These are phyloP conservation scores for Syncerus caffer DNA, from an alignment of 2,797 vertebrate genomes.

Conservation along the genomic window DNA sequence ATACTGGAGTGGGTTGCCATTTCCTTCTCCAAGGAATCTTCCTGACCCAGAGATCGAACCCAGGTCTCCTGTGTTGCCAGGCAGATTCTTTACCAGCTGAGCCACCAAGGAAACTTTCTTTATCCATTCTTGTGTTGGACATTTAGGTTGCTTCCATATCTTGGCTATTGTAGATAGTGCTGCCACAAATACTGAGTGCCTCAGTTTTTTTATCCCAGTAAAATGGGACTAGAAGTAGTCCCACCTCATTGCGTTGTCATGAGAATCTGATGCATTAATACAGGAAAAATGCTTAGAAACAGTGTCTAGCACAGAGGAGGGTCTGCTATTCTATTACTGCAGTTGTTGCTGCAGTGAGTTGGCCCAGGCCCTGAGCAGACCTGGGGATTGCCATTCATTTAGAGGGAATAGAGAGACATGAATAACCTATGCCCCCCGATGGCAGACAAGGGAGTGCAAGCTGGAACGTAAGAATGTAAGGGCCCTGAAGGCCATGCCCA, in stretches of 20 bases:
- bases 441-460: background rate
- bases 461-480: background rate
- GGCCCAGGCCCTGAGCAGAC: background rate
- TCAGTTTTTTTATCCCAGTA: background rate
- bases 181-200: background rate
- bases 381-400: no score
- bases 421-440: background rate
- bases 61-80: background rate
- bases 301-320: background rate
- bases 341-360: background rate
- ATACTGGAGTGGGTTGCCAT: background rate
- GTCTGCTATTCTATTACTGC: background rate
- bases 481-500: background rate
- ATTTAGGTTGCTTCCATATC: background rate
- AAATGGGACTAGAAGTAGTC: background rate
- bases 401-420: background rate
- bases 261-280: background rate
- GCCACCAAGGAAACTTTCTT: background rate
- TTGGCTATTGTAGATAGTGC: background rate
- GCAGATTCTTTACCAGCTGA: background rate
- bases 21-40: background rate
- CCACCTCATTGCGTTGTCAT: background rate
- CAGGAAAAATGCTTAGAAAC: background rate
- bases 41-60: background rate
- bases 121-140: background rate